Conservation (phyloP, 2,797 vertebrate species). For the Catamblyrhynchus diadema region DNA sequence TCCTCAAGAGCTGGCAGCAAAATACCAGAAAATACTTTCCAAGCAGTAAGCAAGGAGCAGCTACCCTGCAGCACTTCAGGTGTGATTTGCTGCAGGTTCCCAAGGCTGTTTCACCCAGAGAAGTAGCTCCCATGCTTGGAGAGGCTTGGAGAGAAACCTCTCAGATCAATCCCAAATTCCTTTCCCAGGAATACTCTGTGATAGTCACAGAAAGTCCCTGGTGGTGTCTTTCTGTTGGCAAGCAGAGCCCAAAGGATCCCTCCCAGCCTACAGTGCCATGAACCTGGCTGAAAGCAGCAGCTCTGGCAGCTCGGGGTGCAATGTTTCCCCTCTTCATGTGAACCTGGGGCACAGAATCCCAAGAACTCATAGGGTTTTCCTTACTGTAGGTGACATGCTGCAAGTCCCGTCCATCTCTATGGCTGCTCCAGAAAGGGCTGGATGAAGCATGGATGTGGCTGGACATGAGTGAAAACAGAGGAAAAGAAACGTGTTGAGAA, state of each 20-base stretch:
- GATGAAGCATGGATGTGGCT: not conserved
- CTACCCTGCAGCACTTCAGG: not conserved
- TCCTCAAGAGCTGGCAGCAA: not conserved
- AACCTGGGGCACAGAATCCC: not conserved
- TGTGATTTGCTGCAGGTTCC: not conserved
- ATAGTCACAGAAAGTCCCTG: not conserved
- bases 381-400: not conserved
- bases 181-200: not conserved
- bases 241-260: not conserved
- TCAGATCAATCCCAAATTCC: not conserved
- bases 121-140: not conserved
- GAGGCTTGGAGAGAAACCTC: not conserved
- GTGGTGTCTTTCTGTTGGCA: fast-evolving
- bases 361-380: not conserved
- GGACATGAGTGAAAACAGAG: not conserved
- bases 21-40: not conserved
- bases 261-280: not conserved
- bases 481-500: fast-evolving
- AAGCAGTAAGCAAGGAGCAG: not conserved
- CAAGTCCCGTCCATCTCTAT: not conserved
- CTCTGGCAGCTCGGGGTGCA: not conserved
- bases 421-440: not conserved
- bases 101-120: not conserved
- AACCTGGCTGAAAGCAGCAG: not conserved
- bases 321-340: fast-evolving